These are phyloP conservation scores for Dasysyrphus albostriatus DNA, from an alignment of 2,888 invertebrate genomes.

Conservation along the genomic window DNA sequence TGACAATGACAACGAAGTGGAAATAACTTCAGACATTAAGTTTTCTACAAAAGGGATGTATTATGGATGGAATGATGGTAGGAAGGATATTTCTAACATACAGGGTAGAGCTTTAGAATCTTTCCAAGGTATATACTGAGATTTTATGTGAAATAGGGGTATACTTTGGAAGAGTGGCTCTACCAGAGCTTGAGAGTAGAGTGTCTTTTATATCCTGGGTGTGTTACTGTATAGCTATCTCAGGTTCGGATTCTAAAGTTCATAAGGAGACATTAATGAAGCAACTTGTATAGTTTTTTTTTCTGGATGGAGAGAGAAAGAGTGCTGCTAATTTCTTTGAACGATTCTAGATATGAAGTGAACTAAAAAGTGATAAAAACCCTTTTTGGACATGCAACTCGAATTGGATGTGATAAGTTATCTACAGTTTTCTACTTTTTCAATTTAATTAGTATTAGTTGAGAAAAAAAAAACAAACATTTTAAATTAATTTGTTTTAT, in stretches of 20 bases:
- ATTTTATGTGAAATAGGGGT: constrained; percentile 34
- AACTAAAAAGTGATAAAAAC: not conserved
- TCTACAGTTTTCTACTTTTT: constrained; percentile 13
- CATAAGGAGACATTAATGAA: constrained; percentile 35
- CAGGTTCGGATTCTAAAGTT: constrained; percentile 7
- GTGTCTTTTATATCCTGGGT: constrained; percentile 27
- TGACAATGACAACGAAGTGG: constrained; percentile 64
- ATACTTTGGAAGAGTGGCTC: constrained; percentile 13
- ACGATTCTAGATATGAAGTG: not conserved
- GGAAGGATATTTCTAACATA: not conserved
- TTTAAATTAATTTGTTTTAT: not conserved
- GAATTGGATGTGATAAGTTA: constrained; percentile 12
- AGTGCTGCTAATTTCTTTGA: not conserved
- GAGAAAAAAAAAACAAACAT: not conserved
- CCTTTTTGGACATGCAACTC: constrained; percentile 27
- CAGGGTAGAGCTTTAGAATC: not conserved
- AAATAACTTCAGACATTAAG: constrained; percentile 60
- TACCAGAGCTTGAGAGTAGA: not conserved
- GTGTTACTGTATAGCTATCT: not conserved
- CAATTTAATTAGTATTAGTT: not conserved
- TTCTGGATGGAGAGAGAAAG: not conserved
- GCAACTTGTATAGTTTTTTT: constrained; percentile 19
- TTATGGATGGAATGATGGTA: not conserved
- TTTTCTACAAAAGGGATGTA: constrained; percentile 28
- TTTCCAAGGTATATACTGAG: not conserved